A percentile compares a stretch with the other conserved stretches of the same genome.
Conservation (phyloP, 2,797 vertebrate species). For the Ctenopoma kingsleyae region DNA sequence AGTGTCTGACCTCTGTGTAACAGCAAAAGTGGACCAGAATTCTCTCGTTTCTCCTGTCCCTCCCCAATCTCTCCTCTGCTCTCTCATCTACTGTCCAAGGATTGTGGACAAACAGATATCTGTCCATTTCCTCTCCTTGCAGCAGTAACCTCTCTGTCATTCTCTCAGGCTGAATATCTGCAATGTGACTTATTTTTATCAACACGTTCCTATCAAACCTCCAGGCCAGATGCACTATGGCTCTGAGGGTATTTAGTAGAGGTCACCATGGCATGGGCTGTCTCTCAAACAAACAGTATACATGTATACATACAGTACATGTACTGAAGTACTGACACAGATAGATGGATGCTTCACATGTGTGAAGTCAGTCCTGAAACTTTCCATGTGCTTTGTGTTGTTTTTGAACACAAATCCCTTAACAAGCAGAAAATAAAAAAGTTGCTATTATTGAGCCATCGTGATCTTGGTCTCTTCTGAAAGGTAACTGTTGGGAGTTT, state of each 20-base stretch:
- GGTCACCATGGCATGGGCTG: slow-evolving; percentile 59
- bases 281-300: slow-evolving; percentile 19
- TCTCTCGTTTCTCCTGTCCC: slow-evolving; percentile 38
- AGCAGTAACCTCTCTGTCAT: slow-evolving; percentile 62
- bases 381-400: background rate
- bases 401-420: slow-evolving; percentile 14
- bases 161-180: slow-evolving; percentile 69
- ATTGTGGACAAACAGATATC: slow-evolving; percentile 62
- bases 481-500: background rate
- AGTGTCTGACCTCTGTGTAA: slow-evolving; percentile 63
- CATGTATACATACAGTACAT: too few relatives aligned
- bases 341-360: slow-evolving; percentile 4
- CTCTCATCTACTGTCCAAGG: slow-evolving; percentile 46
- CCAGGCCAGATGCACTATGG: slow-evolving; percentile 61
- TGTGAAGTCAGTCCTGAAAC: background rate
- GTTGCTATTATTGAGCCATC: background rate
- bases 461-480: background rate
- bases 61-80: slow-evolving; percentile 43
- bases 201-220: slow-evolving; percentile 65
- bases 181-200: slow-evolving; percentile 79
- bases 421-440: background rate
- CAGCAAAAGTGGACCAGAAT: slow-evolving; percentile 28
- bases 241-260: slow-evolving; percentile 73
- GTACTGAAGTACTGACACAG: background rate
- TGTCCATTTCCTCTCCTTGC: slow-evolving; percentile 44